Conservation (phyloP, 2,113 vertebrate species). For the Bubalus kerabau region DNA sequence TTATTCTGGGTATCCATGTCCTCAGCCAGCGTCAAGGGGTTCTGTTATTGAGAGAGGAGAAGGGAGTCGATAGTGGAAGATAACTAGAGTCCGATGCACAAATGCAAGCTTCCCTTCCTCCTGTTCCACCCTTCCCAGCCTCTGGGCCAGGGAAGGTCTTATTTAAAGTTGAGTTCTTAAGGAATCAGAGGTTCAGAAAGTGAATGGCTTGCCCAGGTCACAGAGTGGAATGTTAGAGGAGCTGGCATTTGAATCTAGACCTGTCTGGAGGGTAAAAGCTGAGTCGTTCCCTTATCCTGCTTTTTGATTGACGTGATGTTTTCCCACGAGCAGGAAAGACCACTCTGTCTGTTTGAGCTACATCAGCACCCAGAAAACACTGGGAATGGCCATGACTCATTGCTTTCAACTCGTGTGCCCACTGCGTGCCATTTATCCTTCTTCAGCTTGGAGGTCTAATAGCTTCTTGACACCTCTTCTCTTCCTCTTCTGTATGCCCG, state of each 20-base stretch:
- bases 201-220: background rate
- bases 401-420: background rate
- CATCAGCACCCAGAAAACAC: background rate
- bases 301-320: background rate
- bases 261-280: background rate
- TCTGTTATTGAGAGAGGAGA: background rate
- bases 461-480: background rate
- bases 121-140: background rate
- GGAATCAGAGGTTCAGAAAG: background rate
- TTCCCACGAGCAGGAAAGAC: background rate
- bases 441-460: rapidly evolving
- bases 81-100: background rate
- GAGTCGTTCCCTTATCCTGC: background rate
- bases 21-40: background rate
- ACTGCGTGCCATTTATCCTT: rapidly evolving
- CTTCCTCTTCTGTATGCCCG: background rate
- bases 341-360: background rate
- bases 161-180: background rate
- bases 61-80: rapidly evolving
- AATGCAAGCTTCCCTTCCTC: background rate
- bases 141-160: background rate
- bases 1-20: background rate
- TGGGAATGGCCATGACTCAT: background rate
- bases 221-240: background rate
- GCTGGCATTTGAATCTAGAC: background rate